These are phyloP conservation scores for Limonius californicus DNA, from an alignment of 1,140 invertebrate species.

Conservation along the genomic window DNA sequence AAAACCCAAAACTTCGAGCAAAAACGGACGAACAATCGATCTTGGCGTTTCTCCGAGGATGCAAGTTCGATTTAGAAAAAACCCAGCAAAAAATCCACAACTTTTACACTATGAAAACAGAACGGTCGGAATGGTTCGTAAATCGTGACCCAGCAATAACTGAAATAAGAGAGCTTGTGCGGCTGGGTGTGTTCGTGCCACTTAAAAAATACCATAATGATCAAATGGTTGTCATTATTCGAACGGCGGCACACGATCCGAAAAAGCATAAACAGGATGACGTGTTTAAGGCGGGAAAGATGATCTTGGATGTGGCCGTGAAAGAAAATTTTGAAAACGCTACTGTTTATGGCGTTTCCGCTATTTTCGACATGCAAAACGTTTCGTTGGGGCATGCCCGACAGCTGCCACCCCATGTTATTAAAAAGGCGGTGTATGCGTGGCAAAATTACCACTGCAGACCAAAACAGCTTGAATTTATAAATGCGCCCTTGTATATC, in stretches of 20 bases:
- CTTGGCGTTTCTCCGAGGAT: slow-evolving; percentile 57
- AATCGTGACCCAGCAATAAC: slow-evolving; percentile 57
- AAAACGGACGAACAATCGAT: slow-evolving; percentile 52
- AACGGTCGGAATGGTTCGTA: slow-evolving; percentile 57
- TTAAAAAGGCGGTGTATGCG: slow-evolving; percentile 57
- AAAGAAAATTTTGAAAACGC: slow-evolving; percentile 49
- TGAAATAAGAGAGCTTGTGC: slow-evolving; percentile 54
- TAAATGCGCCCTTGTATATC: slow-evolving; percentile 65
- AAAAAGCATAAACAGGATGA: slow-evolving; percentile 53
- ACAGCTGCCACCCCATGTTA: slow-evolving; percentile 55
- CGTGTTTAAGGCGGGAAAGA: slow-evolving; percentile 56
- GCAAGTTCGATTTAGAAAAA: slow-evolving; percentile 58
- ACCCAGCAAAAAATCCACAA: slow-evolving; percentile 56
- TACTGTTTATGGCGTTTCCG: slow-evolving; percentile 57
- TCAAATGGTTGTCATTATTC: slow-evolving; percentile 55
- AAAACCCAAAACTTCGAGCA: slow-evolving; percentile 28
- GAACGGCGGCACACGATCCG: slow-evolving; percentile 56
- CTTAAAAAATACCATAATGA: slow-evolving; percentile 50
- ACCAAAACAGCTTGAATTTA: slow-evolving; percentile 64
- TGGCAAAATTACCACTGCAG: slow-evolving; percentile 70
- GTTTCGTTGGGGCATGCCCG: slow-evolving; percentile 57
- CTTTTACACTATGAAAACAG: slow-evolving; percentile 54
- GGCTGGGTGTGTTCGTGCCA: slow-evolving; percentile 58
- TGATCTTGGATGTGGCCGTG: slow-evolving; percentile 55
- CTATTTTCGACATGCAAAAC: slow-evolving; percentile 58